A percentile compares a stretch with the other conserved stretches of the same genome.
These are phyloP conservation scores for Coregonus suidteri DNA, from an alignment of 2,797 vertebrate genomes.

Conservation along the genomic window DNA sequence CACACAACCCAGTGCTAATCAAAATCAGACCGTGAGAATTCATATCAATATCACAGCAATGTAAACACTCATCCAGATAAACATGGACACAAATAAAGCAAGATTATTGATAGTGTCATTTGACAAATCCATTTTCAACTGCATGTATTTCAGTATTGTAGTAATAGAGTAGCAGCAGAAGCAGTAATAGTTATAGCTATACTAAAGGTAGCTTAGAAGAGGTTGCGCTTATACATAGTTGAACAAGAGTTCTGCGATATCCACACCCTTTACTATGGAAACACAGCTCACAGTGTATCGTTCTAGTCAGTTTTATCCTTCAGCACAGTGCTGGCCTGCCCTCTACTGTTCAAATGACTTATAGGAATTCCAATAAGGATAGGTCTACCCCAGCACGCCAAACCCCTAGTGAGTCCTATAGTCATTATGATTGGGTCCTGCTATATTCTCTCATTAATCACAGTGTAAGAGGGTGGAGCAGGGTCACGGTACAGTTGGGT, in stretches of 20 bases:
- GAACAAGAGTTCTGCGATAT: slow-evolving; percentile 1
- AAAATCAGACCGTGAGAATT: background rate
- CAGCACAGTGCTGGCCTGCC: slow-evolving; percentile 83
- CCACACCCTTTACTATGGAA: slow-evolving; percentile 6
- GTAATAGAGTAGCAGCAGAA: background rate
- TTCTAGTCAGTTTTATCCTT: slow-evolving; percentile 41
- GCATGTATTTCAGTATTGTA: background rate
- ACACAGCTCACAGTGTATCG: background rate
- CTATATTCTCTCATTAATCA: background rate
- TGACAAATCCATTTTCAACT: background rate
- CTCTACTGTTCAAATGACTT: slow-evolving; percentile 77
- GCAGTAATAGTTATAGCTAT: background rate
- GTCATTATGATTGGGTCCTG: background rate
- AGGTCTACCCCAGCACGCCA: background rate
- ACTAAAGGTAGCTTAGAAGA: background rate
- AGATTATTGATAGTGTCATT: background rate
- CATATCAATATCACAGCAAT: slow-evolving; percentile 1
- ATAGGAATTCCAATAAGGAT: slow-evolving; percentile 7
- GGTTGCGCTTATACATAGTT: background rate
- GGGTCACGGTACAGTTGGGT: background rate
- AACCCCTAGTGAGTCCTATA: background rate
- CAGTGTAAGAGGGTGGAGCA: background rate
- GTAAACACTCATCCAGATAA: background rate
- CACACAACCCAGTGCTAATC: background rate
- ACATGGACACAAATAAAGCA: slow-evolving; percentile 4